A percentile compares a stretch with the other conserved stretches of the same genome.
Conservation (phyloP, 1,140 invertebrate species). For the Aricia agestis region DNA sequence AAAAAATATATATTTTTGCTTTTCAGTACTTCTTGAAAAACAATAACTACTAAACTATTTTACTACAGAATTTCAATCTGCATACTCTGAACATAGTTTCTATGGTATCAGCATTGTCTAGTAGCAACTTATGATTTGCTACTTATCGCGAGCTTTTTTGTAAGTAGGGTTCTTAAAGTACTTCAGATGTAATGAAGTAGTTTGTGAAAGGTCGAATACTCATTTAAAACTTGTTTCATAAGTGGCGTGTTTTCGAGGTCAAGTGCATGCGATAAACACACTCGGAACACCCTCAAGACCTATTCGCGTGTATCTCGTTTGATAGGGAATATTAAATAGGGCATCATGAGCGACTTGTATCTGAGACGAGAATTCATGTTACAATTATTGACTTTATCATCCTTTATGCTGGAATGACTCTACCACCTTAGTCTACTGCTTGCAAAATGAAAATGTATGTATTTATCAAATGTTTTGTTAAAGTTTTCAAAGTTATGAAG, state of each 20-base stretch:
- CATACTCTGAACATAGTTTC: no score
- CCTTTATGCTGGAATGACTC: no score
- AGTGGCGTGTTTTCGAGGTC: conserved; percentile 18
- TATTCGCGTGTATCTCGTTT: conserved; percentile 14
- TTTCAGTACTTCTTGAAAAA: no score
- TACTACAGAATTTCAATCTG: no score
- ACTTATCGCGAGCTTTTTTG: background rate
- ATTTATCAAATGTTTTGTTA: no score
- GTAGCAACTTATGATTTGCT: background rate
- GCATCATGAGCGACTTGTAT: background rate
- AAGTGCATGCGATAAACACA: conserved; percentile 22
- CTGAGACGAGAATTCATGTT: background rate
- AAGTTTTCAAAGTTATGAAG: no score
- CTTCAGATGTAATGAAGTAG: background rate
- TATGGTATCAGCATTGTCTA: no score
- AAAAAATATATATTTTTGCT: no score
- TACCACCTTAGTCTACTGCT: no score
- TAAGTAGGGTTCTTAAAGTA: conserved; percentile 3
- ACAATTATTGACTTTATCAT: background rate
- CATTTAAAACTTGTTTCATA: conserved; percentile 21
- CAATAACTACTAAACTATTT: no score
- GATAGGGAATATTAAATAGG: background rate
- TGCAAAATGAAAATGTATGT: no score
- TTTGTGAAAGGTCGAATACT: conserved; percentile 19
- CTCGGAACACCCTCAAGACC: conserved; percentile 8